phyloP scores from a whole-genome alignment of 2,797 vertebrate species.

The Staurois parvus region DNA sequence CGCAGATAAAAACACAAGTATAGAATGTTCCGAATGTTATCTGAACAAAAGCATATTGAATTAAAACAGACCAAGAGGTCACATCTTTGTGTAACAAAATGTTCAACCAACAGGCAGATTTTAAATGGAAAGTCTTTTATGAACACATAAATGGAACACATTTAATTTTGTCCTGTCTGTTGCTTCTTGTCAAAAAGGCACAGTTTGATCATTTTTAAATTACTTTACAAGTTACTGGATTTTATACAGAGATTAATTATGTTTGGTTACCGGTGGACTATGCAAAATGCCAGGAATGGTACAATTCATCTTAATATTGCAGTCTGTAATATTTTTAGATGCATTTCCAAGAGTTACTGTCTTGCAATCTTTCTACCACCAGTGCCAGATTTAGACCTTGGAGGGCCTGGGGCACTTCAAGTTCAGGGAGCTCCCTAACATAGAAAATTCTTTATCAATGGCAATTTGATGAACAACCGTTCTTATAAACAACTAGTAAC shows the following conservation, averaged over 20 bases:
- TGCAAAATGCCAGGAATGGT: too few relatives aligned
- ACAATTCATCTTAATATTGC: neutral
- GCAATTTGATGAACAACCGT: too few relatives aligned
- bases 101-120: slow-evolving; percentile 10
- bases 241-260: too few relatives aligned
- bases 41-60: slow-evolving; percentile 11
- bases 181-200: slow-evolving; percentile 42
- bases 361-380: too few relatives aligned
- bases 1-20: neutral
- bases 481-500: too few relatives aligned
- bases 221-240: too few relatives aligned
- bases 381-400: too few relatives aligned
- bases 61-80: neutral
- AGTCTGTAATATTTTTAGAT: too few relatives aligned
- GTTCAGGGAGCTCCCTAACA: too few relatives aligned
- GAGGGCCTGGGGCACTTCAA: too few relatives aligned
- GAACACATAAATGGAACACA: neutral
- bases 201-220: neutral
- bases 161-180: slow-evolving; percentile 18
- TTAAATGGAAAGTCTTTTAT: slow-evolving; percentile 33
- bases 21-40: neutral
- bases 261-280: neutral
- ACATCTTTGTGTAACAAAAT: slow-evolving; percentile 1
- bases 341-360: too few relatives aligned
- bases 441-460: too few relatives aligned